Evolutionary conservation across 2,113 vertebrate species (phyloP), one percentile per base, ranked within the genome.

Genomic region (Sigmodon hispidus): DNA sequence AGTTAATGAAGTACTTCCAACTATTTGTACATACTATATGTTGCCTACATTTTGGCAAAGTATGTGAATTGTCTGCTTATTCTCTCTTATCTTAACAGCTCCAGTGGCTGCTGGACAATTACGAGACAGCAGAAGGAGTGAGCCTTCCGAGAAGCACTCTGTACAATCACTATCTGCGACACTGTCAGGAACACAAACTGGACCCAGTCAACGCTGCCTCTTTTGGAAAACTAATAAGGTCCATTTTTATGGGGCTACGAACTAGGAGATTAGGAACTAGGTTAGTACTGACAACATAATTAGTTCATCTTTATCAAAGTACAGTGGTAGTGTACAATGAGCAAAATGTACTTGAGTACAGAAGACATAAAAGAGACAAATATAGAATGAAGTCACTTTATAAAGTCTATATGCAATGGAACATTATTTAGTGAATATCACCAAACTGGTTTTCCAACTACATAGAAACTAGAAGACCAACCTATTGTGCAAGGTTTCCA

Each of bases 41-140:
- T 52, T 19, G 13, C 63, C 85, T 70, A 87, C 50, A 29, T 89
- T 96, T 94, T 96, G 76, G 90, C 24, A 96, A 94, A 57, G 94
- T 84, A 80, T 93, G 57, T 87, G 89, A 75, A 91, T 97, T 96
- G 90, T 96, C 91, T 97, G 94, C 94, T 97, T 72, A 91, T 57
- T 97, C 5, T 98, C 91, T 98, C 96, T 90, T 96, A 50, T 97
- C 98, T 77, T 91, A 97, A 87, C 90, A 99, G 99, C 98, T 99
- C 96, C 99, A 99, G 16, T 99, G 99, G 99, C 98, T 99, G 94
- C 97, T 99, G 98, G 99, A 99, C 97, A 99, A 99, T 98, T 99
- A 99, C 45, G 99, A 99, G 98, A 99, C 99, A 89, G 99, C 99
- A 97, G 99, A 99, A 98, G 99, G 99, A 97, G 99, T 99, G 92